These are phyloP conservation scores for Trachemys scripta DNA, from an alignment of 2,113 vertebrate genomes.

Conservation along the genomic window DNA sequence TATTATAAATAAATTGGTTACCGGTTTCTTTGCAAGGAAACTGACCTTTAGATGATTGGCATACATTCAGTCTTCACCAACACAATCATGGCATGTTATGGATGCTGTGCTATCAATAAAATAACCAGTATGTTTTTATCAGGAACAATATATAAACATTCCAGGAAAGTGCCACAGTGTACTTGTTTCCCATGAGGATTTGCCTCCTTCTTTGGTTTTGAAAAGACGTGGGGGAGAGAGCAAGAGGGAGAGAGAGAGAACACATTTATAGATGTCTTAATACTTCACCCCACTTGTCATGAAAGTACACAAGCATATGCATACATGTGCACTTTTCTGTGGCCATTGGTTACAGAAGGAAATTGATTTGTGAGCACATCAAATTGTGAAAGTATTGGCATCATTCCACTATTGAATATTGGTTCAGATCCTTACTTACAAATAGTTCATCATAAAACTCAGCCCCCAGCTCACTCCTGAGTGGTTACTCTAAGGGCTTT, in stretches of 20 bases:
- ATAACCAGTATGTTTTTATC: background rate
- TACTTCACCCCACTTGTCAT: background rate
- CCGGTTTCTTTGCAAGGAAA: background rate
- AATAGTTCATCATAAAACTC: background rate
- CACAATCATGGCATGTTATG: background rate
- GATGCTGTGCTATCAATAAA: background rate
- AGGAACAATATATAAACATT: background rate
- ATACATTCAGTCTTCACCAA: background rate
- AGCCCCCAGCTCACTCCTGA: background rate
- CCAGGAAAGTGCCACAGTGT: background rate
- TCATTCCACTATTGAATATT: background rate
- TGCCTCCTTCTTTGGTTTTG: background rate
- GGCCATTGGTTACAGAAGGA: background rate
- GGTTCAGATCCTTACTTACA: background rate
- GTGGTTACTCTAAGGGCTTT: fast-evolving
- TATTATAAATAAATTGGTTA: background rate
- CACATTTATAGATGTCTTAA: background rate
- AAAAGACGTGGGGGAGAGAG: background rate
- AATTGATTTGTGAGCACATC: background rate
- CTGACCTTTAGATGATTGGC: background rate
- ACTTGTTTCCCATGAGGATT: background rate
- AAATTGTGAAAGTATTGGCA: background rate
- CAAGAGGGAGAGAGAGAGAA: background rate
- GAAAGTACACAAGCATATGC: background rate
- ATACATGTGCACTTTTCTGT: fast-evolving